Conservation (phyloP, 2,113 vertebrate genomes). For the Heliornis fulica region DNA sequence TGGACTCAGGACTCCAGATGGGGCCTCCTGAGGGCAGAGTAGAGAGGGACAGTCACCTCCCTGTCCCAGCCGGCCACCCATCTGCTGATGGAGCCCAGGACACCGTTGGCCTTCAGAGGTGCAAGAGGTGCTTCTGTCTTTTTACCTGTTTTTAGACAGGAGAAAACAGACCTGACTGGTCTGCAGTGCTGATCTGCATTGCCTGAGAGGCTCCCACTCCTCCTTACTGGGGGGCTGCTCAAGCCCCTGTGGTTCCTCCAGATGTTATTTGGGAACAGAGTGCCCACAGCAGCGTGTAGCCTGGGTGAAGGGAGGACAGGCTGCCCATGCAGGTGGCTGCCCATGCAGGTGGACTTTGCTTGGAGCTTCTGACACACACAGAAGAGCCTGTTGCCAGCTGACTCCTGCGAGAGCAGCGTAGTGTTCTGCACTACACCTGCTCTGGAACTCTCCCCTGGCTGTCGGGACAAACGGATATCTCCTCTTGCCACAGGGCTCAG, state of each 20-base stretch:
- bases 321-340: background rate
- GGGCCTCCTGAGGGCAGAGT: too few relatives aligned
- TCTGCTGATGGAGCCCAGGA: too few relatives aligned
- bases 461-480: background rate
- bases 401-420: background rate
- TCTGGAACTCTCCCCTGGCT: background rate
- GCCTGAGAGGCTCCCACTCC: rapidly evolving
- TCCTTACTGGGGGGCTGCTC: background rate
- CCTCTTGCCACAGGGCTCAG: background rate
- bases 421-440: background rate
- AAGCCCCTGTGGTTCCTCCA: background rate
- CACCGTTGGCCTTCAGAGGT: too few relatives aligned
- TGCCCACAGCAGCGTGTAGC: rapidly evolving
- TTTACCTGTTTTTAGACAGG: background rate
- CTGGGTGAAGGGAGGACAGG: background rate
- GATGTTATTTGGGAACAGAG: background rate
- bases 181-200: rapidly evolving
- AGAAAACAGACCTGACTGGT: background rate
- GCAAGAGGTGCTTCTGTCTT: background rate
- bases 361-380: background rate
- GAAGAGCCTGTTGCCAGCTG: background rate
- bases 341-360: background rate
- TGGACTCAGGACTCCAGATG: too few relatives aligned
- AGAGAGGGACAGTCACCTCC: too few relatives aligned
- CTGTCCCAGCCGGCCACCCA: too few relatives aligned